Base-by-base conservation (phyloP, 1,140 invertebrate species). In the Eupeodes corollae region DNA sequence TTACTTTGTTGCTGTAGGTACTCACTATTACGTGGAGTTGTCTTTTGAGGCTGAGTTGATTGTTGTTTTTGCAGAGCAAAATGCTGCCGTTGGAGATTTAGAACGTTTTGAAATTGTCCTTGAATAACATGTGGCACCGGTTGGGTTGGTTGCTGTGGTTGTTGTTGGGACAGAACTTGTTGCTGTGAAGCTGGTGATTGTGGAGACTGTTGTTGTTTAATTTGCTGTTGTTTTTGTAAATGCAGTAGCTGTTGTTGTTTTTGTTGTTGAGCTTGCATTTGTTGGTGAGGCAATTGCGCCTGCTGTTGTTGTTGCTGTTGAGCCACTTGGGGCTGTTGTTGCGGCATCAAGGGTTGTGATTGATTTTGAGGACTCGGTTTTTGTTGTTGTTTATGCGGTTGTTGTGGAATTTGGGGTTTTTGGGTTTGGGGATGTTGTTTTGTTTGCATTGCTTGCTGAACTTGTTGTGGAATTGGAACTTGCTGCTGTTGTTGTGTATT, bases 41-140 rank as follows among this genome's bases (percentile, higher is more conserved):
- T 45, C 30, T 49, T 49, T 39, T 43, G 52, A 5, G 45, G 54
- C n/a, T 35, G 47, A 30, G 26, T 21, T 18, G 21, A 13, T 37
- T 42, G 15, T 45, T 47, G 44, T 26, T 49, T 47, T 47, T 50
- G 47, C 14, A 38, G n/a, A 2, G 46, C 13, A 8, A 52, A 47
- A 37, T 58, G 52, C 26, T 58, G 53, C 42, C 48, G 55, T 50
- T 57, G 54, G 19, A 53, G 33, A 37, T 48, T 51, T 15, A 54
- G 52, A 18, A 59, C 45, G 54, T 60, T 59, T 52, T 55, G 56
- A 15, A 53, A 52, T 40, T 56, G 58, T 15, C 52, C 52, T 43
- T 55, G 56, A 32, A 58, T 54, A 26, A 44, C 31, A n/a, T 44
- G 43, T 44, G 31, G 43, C 16, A 14, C 15, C 34, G 41, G 41